A percentile compares a stretch with the other conserved stretches of the same genome.
Evolutionary conservation across 2,797 vertebrate genomes (phyloP).

Genomic region (Anguilla anguilla): DNA sequence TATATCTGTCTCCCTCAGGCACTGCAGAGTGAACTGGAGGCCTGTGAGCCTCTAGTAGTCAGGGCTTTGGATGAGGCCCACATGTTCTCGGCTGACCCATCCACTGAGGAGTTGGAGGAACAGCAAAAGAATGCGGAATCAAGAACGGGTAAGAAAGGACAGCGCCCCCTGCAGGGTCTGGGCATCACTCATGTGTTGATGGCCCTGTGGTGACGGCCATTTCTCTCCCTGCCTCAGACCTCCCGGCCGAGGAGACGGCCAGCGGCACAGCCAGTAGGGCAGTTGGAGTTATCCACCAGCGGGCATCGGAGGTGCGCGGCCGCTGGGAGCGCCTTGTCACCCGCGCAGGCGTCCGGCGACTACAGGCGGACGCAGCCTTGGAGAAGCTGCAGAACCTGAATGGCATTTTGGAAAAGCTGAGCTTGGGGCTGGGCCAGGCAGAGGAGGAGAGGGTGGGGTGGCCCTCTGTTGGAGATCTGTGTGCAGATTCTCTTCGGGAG

Average conservation of each 20-base stretch:
- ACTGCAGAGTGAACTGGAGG: not conserved
- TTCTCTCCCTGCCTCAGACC: not conserved
- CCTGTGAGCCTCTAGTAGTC: not conserved
- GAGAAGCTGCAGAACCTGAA: not conserved
- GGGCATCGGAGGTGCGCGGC: not conserved
- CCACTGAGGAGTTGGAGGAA: not conserved
- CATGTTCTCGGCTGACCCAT: not conserved
- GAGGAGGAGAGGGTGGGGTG: not conserved
- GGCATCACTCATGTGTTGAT: not conserved
- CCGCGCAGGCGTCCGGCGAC: not conserved
- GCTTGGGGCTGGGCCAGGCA: not conserved
- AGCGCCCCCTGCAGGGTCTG: not conserved
- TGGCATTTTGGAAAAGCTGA: not conserved
- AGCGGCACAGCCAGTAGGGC: not conserved
- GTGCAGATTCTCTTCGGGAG: not conserved
- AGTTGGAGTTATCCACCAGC: not conserved
- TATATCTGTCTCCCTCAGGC: not conserved
- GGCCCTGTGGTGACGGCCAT: not conserved
- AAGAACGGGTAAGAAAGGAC: not conserved
- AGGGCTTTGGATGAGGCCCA: not conserved
- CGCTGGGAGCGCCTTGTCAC: not conserved
- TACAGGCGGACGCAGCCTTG: not conserved
- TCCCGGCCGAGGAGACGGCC: not conserved
- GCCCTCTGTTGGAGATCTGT: not conserved
- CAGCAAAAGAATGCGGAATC: not conserved